Evolutionary conservation across 2,888 invertebrate species (phyloP).

Genomic region (Xylota segnis): DNA sequence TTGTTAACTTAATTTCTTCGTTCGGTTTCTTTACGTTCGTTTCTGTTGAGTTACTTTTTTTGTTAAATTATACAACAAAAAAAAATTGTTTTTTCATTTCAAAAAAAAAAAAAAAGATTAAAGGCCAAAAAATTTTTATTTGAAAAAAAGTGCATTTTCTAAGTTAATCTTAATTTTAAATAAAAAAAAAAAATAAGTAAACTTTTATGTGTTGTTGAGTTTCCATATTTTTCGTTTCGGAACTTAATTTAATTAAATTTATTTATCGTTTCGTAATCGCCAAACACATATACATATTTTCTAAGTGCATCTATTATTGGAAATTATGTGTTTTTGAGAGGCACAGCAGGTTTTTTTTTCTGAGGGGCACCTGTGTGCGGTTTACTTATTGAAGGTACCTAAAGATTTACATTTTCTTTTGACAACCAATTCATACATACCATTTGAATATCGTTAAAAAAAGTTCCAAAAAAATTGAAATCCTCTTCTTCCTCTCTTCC

Average conservation of each 20-base stretch:
- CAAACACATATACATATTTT: constrained; percentile 23
- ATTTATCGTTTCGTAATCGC: constrained; percentile 72
- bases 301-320: constrained; percentile 68
- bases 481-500: constrained; percentile 11
- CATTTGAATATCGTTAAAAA: not conserved
- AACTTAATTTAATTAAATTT: constrained; percentile 53
- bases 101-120: constrained; percentile 22
- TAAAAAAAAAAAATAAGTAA: constrained; percentile 14
- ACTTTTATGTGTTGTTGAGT: constrained; percentile 15
- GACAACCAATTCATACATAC: not conserved
- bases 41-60: constrained; percentile 48
- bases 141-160: constrained; percentile 65
- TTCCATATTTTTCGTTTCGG: constrained; percentile 16
- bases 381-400: constrained; percentile 55
- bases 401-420: not conserved
- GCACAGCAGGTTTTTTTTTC: constrained; percentile 32
- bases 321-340: constrained; percentile 60
- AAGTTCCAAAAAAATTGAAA: not conserved
- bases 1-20: constrained; percentile 38
- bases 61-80: constrained; percentile 60
- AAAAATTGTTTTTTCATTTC: constrained; percentile 12
- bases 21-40: constrained; percentile 64
- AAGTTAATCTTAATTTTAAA: constrained; percentile 33
- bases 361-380: constrained; percentile 53
- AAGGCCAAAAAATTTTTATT: constrained; percentile 5